These are phyloP conservation scores for Gymnoscopelus microlampas DNA, from an alignment of 2,797 vertebrate genomes.

Conservation along the genomic window DNA sequence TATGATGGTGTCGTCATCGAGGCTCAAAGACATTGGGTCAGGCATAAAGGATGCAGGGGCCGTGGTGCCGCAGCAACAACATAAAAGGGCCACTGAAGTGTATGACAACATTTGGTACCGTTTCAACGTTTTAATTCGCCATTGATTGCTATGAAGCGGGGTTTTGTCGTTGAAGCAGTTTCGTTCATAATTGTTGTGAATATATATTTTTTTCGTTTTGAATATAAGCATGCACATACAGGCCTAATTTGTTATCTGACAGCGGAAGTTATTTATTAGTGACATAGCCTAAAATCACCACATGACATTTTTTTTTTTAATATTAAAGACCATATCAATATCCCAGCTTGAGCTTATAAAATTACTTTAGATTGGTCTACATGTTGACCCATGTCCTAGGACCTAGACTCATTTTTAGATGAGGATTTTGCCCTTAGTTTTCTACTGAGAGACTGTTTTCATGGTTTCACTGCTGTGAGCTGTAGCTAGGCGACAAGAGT, in stretches of 20 bases:
- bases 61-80: slow-evolving; percentile 72
- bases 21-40: slow-evolving; percentile 65
- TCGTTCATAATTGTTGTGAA: neutral
- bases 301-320: too few relatives aligned
- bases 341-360: too few relatives aligned
- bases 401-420: slow-evolving; percentile 27
- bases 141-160: slow-evolving; percentile 21
- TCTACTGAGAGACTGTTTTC: slow-evolving; percentile 56
- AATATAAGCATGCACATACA: too few relatives aligned
- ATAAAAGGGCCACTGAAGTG: slow-evolving; percentile 61
- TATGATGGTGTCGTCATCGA: slow-evolving; percentile 50
- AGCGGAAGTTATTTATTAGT: too few relatives aligned
- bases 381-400: neutral
- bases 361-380: neutral
- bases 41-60: slow-evolving; percentile 51
- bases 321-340: too few relatives aligned
- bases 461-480: slow-evolving; percentile 71
- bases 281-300: too few relatives aligned
- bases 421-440: slow-evolving; percentile 50
- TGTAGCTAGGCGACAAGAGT: slow-evolving; percentile 76
- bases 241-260: too few relatives aligned
- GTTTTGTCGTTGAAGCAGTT: slow-evolving; percentile 20
- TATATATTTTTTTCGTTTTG: too few relatives aligned
- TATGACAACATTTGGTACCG: slow-evolving; percentile 44
- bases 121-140: slow-evolving; percentile 42